Evolutionary conservation across 2,113 vertebrate genomes (phyloP).

Genomic region (Podarcis cretensis): DNA sequence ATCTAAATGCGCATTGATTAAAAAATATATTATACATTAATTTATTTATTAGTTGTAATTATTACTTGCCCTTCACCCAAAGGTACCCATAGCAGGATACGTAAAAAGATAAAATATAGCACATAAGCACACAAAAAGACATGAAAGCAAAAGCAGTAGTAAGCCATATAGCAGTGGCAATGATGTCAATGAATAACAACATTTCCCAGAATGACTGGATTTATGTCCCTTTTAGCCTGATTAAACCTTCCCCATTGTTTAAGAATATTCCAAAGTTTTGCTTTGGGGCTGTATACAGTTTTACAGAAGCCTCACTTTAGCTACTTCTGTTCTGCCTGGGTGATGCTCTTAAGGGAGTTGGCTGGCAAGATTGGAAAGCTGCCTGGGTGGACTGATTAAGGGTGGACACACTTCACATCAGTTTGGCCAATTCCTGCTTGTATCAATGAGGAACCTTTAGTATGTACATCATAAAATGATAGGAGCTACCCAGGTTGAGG

Average conservation of each 20-base stretch:
- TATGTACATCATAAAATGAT: background rate
- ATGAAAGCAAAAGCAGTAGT: too few relatives aligned
- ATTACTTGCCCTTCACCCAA: too few relatives aligned
- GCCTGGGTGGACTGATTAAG: background rate
- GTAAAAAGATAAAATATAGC: too few relatives aligned
- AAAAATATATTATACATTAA: background rate
- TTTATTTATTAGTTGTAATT: too few relatives aligned
- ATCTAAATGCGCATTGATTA: background rate
- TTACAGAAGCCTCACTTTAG: background rate
- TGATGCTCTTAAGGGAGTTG: background rate
- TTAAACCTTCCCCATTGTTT: background rate
- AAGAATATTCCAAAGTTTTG: background rate
- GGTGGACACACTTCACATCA: background rate
- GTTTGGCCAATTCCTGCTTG: background rate
- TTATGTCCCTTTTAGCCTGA: background rate
- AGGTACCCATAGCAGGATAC: too few relatives aligned
- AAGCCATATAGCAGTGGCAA: too few relatives aligned
- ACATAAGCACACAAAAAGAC: too few relatives aligned
- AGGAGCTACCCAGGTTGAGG: background rate
- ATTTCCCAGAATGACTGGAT: background rate
- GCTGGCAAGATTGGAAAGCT: background rate
- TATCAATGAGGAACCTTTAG: background rate
- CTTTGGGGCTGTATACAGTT: background rate
- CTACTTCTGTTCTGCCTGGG: background rate
- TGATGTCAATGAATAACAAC: too few relatives aligned